Evolutionary conservation across 2,113 vertebrate species (phyloP), one percentile per base, ranked within the genome.

Genomic region (Apodemus sylvaticus): DNA sequence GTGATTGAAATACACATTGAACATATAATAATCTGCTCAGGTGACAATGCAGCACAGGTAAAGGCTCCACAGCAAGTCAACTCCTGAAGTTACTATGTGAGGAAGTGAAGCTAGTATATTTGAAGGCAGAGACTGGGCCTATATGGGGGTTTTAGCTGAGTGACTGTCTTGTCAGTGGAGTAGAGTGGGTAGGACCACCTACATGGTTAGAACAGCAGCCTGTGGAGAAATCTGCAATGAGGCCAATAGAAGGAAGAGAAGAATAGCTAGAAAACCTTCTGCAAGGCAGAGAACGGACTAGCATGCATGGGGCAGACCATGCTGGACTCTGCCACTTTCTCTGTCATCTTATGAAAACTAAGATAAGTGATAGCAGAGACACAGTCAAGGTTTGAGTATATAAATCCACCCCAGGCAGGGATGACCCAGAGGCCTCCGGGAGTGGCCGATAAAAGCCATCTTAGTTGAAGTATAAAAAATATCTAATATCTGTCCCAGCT

Each of bases 391-490:
- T 64, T 39, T 4, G 19, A 22, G 51, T 10, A 17, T 45, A 26
- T 26, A 79, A 68, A 53, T 91, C 74, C 7, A 9, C 29, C 68
- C 36, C 68, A 58, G 62, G 39, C 34, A 93, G 31, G 60, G 39
- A 17, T 34, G 77, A 83, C 55, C 81, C 60, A 51, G 82, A 77
- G 26, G 26, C 31, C 68, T 34, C 13, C 19, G 29, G 71, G 60
- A 85, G 13, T 60, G 26, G 5, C 2, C 66, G 36, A 92, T 73
- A 36, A 87, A 85, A 93, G 68, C 70, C 31, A 82, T 95, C 91
- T 93, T 90, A 58, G 58, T 11, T 36, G 3, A 96, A 83, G 53
- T 82, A 78, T 58, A 90, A 95, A 95, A 94, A 48, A 17, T 39
- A 91, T 68, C 66, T 76, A 85, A 48, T 88, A 68, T 91, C 73